Conservation (phyloP, 2,797 vertebrate species). For the Odontamblyopus lacepedii region DNA sequence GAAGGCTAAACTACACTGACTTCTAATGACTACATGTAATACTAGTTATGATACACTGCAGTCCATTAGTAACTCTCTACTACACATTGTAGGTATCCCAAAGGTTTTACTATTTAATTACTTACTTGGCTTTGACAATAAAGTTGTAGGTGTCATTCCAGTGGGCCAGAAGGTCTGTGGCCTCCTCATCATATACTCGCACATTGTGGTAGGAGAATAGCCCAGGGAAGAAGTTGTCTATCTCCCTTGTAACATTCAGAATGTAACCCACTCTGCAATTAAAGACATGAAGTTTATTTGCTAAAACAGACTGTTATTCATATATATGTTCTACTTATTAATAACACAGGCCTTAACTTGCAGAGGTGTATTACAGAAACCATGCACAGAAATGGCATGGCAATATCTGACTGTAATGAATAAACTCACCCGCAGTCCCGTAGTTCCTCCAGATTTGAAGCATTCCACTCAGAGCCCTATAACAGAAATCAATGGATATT, state of each 20-base stretch:
- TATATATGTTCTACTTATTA: background rate
- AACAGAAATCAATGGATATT: background rate
- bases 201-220: slow-evolving; percentile 95
- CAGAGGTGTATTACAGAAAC: background rate
- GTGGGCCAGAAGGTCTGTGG: slow-evolving; percentile 93
- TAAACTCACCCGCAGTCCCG: slow-evolving; percentile 88
- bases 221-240: slow-evolving; percentile 97
- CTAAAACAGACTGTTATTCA: background rate
- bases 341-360: background rate
- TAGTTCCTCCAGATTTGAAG: slow-evolving; percentile 97
- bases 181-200: slow-evolving; percentile 93
- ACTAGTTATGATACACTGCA: background rate
- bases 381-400: background rate
- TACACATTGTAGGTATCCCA: background rate
- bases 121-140: slow-evolving; percentile 97
- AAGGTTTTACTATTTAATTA: background rate
- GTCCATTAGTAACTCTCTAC: background rate
- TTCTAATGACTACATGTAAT: background rate
- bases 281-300: background rate
- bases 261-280: slow-evolving; percentile 89
- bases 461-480: slow-evolving; percentile 98
- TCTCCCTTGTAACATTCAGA: slow-evolving; percentile 95
- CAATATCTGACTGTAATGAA: slow-evolving; percentile 33
- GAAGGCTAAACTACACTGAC: background rate
- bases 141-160: slow-evolving; percentile 99